These are phyloP conservation scores for Agrenia bidenticulata DNA, from an alignment of 2,888 invertebrate species.

Conservation along the genomic window DNA sequence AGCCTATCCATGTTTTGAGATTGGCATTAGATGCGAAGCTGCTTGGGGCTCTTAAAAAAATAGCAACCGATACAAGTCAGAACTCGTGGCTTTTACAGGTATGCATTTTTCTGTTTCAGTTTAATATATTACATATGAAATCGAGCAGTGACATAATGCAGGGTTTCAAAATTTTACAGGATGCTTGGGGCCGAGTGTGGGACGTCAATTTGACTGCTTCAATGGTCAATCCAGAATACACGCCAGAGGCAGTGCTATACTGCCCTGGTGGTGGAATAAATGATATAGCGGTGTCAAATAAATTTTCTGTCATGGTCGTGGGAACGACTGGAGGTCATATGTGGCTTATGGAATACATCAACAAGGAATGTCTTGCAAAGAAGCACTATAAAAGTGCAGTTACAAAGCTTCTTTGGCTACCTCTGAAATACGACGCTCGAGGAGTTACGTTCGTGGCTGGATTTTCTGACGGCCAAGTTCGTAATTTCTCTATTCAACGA, in stretches of 20 bases:
- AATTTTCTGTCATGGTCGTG: conserved; percentile 69
- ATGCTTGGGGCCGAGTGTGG: conserved; percentile 83
- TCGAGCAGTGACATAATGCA: too few relatives aligned
- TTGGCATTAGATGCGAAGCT: conserved; percentile 61
- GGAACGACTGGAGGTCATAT: conserved; percentile 73
- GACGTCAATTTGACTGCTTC: conserved; percentile 63
- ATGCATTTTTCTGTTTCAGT: conserved; percentile 52
- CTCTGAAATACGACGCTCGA: conserved; percentile 63
- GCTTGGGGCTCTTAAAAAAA: conserved; percentile 61
- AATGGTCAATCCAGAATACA: too few relatives aligned
- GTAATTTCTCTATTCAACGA: conserved; percentile 56
- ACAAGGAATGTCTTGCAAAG: conserved; percentile 63
- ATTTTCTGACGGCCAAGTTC: conserved; percentile 71
- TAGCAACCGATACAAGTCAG: conserved; percentile 55
- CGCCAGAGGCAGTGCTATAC: conserved; percentile 59
- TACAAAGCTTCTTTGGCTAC: conserved; percentile 67
- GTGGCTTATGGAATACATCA: conserved; percentile 70
- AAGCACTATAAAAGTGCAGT: conserved; percentile 65
- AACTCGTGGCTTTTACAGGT: conserved; percentile 71
- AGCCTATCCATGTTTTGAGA: conserved; percentile 80
- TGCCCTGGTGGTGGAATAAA: conserved; percentile 76
- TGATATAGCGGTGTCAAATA: conserved; percentile 69
- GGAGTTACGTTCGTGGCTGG: conserved; percentile 69
- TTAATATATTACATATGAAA: too few relatives aligned
- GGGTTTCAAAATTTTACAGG: too few relatives aligned